These are phyloP conservation scores for Calyptomena viridis DNA, from an alignment of 2,113 vertebrate species.

Conservation along the genomic window DNA sequence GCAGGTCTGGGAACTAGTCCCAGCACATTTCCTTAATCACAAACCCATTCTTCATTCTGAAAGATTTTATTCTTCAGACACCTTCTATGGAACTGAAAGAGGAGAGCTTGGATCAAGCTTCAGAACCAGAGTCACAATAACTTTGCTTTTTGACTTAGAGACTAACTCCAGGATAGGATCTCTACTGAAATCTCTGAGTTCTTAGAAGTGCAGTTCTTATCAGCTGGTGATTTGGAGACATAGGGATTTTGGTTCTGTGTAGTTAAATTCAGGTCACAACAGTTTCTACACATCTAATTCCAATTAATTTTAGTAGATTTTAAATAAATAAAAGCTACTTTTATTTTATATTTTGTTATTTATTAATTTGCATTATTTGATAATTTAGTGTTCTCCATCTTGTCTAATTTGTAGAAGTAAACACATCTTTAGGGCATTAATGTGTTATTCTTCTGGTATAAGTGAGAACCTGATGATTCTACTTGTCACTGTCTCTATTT, in stretches of 20 bases:
- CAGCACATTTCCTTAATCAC: background rate
- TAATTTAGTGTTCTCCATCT: background rate
- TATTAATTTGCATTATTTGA: background rate
- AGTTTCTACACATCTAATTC: background rate
- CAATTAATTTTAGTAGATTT: background rate
- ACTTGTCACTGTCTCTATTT: background rate
- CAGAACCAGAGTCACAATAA: background rate
- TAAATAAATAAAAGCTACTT: background rate
- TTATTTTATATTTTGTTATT: background rate
- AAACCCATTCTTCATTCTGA: background rate
- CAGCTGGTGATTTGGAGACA: background rate
- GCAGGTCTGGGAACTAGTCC: background rate
- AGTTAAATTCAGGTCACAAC: background rate
- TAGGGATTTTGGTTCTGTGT: background rate
- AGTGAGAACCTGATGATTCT: background rate
- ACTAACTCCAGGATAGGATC: background rate
- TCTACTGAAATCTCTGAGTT: background rate
- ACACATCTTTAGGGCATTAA: background rate
- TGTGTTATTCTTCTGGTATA: background rate
- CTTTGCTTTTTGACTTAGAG: background rate
- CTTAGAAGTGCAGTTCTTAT: background rate
- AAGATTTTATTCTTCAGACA: conserved; percentile 2
- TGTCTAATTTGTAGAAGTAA: background rate
- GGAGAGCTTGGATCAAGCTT: background rate
- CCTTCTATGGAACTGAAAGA: background rate